Base-by-base conservation (phyloP, 2,888 invertebrate genomes). In the Parnassius smintheus region DNA sequence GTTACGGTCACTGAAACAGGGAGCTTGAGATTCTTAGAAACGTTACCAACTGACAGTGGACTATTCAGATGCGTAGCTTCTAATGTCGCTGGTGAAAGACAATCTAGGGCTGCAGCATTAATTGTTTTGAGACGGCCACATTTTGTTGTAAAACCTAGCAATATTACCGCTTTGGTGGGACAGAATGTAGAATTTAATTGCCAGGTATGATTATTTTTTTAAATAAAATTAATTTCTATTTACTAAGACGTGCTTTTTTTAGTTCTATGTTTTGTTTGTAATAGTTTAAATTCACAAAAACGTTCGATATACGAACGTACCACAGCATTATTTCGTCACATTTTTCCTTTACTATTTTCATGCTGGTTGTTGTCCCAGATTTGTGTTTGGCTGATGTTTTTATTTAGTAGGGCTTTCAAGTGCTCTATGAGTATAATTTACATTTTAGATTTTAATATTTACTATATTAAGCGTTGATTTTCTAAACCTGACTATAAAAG, bases 61-160 rank as follows among this genome's bases (percentile, higher is more conserved):
- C 93, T 96, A 75, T 98, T 98, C 83, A 95, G 96, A 81, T 98
- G 98, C 89, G 94, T 98, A 61, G 98, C 98, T 8, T 96, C 96
- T 74, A 98, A 98, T 88, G 94, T 97, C 80, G 97, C 97, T 46
- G 98, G 98, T 44, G 94, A 94, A 68, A 94, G 96, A 76, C 97
- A 97, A 86, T 96, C 96, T 51, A 93, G 94, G 69, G 94, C 95
- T 58, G 97, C 97, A 62, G 95, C 95, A 68, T 93, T 98, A 71
- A 96, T 96, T 72, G 97, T 98, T 71, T 95, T 94, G 65, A 93
- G 98, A 96, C 96, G 82, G 89, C 98, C 98, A 59, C 96, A 94
- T 82, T 97, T 98, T 84, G 94, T 96, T 76, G 95, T 96, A 75
- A 96, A 96, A 77, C 98, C 98, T 1, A 94, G 95, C 74, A 97